phyloP scores from a whole-genome alignment of 2,797 vertebrate genomes.

The Cynopterus sphinx region DNA sequence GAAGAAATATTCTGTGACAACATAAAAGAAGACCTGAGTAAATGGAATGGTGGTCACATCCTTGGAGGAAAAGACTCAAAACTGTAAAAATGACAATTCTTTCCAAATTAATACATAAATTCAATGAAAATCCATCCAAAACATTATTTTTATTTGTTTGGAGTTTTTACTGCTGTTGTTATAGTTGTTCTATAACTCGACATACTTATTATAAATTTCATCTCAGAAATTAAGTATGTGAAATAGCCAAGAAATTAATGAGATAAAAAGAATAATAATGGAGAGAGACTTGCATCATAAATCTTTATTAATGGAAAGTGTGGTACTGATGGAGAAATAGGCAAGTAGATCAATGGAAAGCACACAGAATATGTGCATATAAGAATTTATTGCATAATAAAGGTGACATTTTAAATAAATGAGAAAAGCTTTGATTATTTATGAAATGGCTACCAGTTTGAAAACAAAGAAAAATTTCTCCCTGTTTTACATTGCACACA shows the following conservation, averaged over 20 bases:
- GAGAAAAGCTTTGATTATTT: not conserved
- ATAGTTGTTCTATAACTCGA: constrained; percentile 22
- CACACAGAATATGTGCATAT: not conserved
- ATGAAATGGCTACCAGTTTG: not conserved
- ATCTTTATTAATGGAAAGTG: constrained; percentile 44
- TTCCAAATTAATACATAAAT: constrained; percentile 45
- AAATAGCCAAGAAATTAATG: constrained; percentile 48
- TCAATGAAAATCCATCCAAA: not conserved
- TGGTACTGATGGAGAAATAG: not conserved
- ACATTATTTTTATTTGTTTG: constrained; percentile 41
- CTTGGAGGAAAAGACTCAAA: constrained; percentile 3
- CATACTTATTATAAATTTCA: constrained; percentile 40
- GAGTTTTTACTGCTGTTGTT: not conserved
- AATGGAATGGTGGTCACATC: not conserved
- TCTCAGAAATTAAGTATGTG: not conserved
- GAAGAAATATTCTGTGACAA: constrained; percentile 2
- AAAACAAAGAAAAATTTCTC: not conserved
- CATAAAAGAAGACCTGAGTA: not conserved
- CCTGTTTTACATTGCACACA: not conserved
- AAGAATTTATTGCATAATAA: constrained; percentile 32
- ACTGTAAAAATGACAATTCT: constrained; percentile 9
- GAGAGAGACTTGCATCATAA: not conserved
- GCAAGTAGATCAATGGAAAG: constrained; percentile 31
- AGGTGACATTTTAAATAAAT: constrained; percentile 12
- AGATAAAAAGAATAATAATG: constrained; percentile 7